These are phyloP conservation scores for Celastrina argiolus DNA, from an alignment of 2,888 invertebrate genomes.

Conservation along the genomic window DNA sequence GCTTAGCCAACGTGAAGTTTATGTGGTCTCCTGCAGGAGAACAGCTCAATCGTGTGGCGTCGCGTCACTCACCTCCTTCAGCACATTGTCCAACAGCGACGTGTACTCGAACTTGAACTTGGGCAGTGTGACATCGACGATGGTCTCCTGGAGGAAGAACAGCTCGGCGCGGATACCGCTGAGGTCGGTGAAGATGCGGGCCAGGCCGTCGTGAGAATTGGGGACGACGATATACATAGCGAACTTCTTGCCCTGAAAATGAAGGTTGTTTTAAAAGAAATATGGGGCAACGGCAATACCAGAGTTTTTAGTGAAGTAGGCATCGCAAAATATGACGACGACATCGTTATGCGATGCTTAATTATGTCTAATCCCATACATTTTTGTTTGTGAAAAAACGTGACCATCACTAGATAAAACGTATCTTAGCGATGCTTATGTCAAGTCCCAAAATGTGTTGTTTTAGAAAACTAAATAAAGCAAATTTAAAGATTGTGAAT, in stretches of 20 bases:
- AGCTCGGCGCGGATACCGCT: slow-evolving; percentile 77
- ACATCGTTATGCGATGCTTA: too few species aligned
- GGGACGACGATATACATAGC: slow-evolving; percentile 87
- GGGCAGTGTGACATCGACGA: slow-evolving; percentile 82
- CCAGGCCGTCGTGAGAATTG: slow-evolving; percentile 79
- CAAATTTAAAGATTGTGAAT: too few species aligned
- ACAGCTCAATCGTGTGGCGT: too few species aligned
- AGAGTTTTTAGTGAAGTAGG: too few species aligned
- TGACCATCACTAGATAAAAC: too few species aligned
- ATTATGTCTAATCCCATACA: too few species aligned
- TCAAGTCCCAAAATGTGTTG: too few species aligned
- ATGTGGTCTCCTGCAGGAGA: slow-evolving; percentile 78
- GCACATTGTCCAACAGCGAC: slow-evolving; percentile 77
- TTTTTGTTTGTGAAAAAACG: too few species aligned
- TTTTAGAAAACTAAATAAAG: too few species aligned
- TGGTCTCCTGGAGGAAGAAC: slow-evolving; percentile 75
- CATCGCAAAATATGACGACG: too few species aligned
- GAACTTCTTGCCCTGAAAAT: slow-evolving; percentile 81
- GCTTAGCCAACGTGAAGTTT: slow-evolving; percentile 83
- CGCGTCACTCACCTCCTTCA: slow-evolving; percentile 77
- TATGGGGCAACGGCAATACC: too few species aligned
- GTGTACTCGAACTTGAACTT: slow-evolving; percentile 86
- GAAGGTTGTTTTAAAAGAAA: neutral
- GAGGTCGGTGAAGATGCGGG: slow-evolving; percentile 76
- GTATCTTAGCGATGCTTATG: too few species aligned